phyloP scores from a whole-genome alignment of 2,888 invertebrate species.

The Parasteatoda lunata region DNA sequence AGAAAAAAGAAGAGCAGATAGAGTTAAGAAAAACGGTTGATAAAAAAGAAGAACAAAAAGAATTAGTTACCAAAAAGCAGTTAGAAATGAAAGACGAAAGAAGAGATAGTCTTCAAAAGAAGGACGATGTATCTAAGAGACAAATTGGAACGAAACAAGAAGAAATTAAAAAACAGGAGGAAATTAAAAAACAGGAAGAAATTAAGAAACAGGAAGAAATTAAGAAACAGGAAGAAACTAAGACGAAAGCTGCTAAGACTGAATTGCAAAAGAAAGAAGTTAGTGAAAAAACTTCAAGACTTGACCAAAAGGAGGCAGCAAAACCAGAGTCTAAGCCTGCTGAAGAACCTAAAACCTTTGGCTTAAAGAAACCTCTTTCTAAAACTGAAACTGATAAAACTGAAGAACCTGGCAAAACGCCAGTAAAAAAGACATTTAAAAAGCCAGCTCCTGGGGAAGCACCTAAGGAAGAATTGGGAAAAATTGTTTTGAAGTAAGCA shows the following conservation, averaged over 20 bases:
- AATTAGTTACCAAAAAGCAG: slow-evolving; percentile 10
- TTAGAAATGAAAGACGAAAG: slow-evolving; percentile 20
- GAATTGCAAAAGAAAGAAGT: slow-evolving; percentile 35
- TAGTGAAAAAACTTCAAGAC: slow-evolving; percentile 5
- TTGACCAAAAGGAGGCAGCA: slow-evolving; percentile 17
- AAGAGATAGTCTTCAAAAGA: slow-evolving; percentile 29
- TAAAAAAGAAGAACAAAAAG: slow-evolving; percentile 43
- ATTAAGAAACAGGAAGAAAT: not conserved
- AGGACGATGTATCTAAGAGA: slow-evolving; percentile 29
- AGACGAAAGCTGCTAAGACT: slow-evolving; percentile 11
- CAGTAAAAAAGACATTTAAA: slow-evolving; percentile 9
- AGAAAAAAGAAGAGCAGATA: slow-evolving; percentile 39
- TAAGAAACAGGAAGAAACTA: not conserved
- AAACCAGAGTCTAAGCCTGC: not conserved
- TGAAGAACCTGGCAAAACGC: slow-evolving; percentile 7
- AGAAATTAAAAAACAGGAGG: not conserved
- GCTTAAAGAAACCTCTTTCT: not conserved
- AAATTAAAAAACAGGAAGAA: not conserved
- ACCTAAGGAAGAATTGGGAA: slow-evolving; percentile 44
- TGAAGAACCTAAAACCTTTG: too few species aligned
- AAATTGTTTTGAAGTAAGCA: slow-evolving; percentile 61
- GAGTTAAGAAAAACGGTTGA: slow-evolving; percentile 20
- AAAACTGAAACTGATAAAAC: slow-evolving; percentile 7
- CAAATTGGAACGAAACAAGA: slow-evolving; percentile 28
- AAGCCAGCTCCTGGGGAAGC: slow-evolving; percentile 30